phyloP scores from a whole-genome alignment of 1,140 invertebrate genomes.

The Hylaeus volcanicus region DNA sequence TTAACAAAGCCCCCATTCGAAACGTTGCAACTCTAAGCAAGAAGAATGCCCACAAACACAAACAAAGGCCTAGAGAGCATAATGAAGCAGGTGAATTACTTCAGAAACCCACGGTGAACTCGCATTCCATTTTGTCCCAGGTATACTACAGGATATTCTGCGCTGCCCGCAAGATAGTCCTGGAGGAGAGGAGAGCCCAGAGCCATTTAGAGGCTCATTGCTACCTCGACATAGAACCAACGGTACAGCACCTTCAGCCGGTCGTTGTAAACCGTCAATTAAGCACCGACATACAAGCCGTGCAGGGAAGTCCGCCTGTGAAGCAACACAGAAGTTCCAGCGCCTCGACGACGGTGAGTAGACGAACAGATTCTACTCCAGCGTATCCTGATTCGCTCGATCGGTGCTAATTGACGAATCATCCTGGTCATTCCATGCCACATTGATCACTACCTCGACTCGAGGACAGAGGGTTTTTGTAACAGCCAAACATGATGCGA shows the following conservation, averaged over 20 bases:
- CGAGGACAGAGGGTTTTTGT: no score
- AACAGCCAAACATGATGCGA: no score
- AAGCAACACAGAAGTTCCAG: constrained; percentile 79
- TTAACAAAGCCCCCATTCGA: no score
- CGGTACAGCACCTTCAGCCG: constrained; percentile 29
- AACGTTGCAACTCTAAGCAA: no score
- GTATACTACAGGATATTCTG: constrained; percentile 95
- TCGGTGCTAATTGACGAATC: not conserved
- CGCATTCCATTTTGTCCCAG: constrained; percentile 55
- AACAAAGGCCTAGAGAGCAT: not conserved
- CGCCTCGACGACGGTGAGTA: constrained; percentile 77
- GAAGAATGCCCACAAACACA: no score
- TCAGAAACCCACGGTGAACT: not conserved
- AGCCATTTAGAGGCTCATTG: constrained; percentile 89
- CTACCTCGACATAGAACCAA: constrained; percentile 83
- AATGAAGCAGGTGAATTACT: not conserved
- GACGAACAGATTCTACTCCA: not conserved
- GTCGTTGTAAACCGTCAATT: constrained; percentile 63
- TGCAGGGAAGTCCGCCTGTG: constrained; percentile 70
- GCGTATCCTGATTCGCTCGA: no score
- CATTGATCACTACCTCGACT: no score
- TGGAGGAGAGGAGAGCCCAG: constrained; percentile 92
- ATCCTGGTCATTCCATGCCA: not conserved
- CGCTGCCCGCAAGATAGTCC: constrained; percentile 90
- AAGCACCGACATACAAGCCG: constrained; percentile 71